Base-by-base conservation (phyloP, 2,888 invertebrate species). In the Chesias legatella region DNA sequence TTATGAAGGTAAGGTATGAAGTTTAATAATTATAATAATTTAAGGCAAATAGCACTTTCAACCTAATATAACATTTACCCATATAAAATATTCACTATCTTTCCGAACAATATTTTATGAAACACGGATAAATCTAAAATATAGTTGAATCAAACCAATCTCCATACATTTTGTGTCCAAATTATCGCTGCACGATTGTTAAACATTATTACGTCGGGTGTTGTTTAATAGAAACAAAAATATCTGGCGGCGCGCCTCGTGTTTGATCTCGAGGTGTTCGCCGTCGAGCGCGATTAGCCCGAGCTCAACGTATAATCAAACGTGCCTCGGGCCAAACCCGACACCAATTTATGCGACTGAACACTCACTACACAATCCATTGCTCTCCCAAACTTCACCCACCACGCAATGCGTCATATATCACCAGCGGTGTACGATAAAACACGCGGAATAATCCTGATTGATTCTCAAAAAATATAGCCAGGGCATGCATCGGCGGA, bases 221-320 rank as follows among this genome's bases (percentile, higher is more conserved):
- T 88, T 88, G 88, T 88, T 88, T 88, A 88, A 88, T 88, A 88
- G 88, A 88, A 88, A 88, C 88, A 88, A 88, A 88, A 88, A 88
- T 88, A 88, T 88, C 84, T 85, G 88, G 82, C 88, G 88, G 88
- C 85, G 79, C 85, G 86, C 83, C 84, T 84, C 79, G 86, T 88
- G 88, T 88, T 88, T 88, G 88, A 88, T 88, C 88, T 88, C 88
- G 86, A 85, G 86, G 86, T 85, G 86, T 88, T 85, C 88, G 86
- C 73, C 85, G 88, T 86, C 88, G 79, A 82, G 80, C 80, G 83
- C 88, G 86, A 88, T 88, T 86, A 88, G 85, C 84, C 82, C 80
- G 79, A 82, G 78, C 84, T 80, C 86, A 85, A 88, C 86, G 79
- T 88, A 84, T 88, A 88, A 88, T 88, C 88, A 88, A 85, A 86